Evolutionary conservation across 2,113 vertebrate species (phyloP).

Genomic region (Gymnogyps californianus): DNA sequence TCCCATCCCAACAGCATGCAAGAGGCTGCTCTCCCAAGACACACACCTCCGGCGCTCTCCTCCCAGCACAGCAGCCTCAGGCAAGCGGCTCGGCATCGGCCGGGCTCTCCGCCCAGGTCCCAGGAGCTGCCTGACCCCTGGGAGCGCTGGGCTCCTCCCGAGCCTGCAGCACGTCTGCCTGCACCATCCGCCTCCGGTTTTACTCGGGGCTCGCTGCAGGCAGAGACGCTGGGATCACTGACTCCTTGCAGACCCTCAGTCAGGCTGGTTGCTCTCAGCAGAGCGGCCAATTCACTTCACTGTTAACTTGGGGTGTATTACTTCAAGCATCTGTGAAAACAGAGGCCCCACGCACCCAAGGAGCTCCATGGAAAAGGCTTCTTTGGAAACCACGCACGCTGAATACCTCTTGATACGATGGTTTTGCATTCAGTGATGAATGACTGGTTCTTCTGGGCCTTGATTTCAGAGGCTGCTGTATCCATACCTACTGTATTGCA

Average conservation of each 20-base stretch:
- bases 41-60: background rate
- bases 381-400: background rate
- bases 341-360: background rate
- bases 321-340: background rate
- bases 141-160: background rate
- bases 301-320: background rate
- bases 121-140: rapidly evolving
- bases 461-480: too few species aligned
- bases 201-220: background rate
- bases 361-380: background rate
- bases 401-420: rapidly evolving
- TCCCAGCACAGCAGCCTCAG: background rate
- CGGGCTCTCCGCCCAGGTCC: background rate
- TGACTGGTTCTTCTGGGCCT: background rate
- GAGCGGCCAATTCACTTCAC: background rate
- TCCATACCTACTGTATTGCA: rapidly evolving
- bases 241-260: background rate
- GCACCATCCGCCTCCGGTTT: background rate
- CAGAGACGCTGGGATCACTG: rapidly evolving
- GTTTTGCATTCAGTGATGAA: background rate
- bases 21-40: background rate
- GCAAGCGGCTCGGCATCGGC: background rate
- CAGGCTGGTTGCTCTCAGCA: rapidly evolving
- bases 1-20: background rate
- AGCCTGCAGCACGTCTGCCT: background rate